Evolutionary conservation across 2,113 vertebrate genomes (phyloP).

Genomic region (Sciurus niger): DNA sequence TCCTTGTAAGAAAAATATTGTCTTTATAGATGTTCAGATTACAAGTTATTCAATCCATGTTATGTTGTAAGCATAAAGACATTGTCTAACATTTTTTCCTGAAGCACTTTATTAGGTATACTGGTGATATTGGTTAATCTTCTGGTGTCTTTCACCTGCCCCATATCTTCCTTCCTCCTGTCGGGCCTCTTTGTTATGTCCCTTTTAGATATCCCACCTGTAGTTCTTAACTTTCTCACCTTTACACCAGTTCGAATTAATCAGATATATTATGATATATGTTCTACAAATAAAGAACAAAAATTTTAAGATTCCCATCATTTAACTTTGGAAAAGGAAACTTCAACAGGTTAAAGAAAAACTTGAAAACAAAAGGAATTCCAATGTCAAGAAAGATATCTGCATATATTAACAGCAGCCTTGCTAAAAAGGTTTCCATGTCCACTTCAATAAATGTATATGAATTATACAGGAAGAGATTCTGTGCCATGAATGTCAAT

Average conservation of each 20-base stretch:
- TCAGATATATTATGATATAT: neutral
- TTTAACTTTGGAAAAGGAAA: slow-evolving; percentile 28
- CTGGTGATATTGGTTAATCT: neutral
- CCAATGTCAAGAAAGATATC: slow-evolving; percentile 30
- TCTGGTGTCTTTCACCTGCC: neutral
- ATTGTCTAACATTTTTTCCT: neutral
- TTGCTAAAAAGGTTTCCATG: slow-evolving; percentile 11
- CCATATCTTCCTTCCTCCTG: neutral
- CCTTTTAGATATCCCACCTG: neutral
- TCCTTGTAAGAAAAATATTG: slow-evolving; percentile 15
- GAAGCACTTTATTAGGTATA: neutral
- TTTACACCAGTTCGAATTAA: neutral
- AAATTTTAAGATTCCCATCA: neutral
- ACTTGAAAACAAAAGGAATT: slow-evolving; percentile 30
- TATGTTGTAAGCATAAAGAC: neutral
- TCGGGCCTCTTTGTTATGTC: neutral
- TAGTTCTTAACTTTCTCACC: neutral
- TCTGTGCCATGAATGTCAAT: neutral
- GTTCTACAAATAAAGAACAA: neutral
- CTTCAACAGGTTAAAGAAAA: slow-evolving; percentile 4
- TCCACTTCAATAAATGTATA: slow-evolving; percentile 9
- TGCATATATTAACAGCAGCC: neutral
- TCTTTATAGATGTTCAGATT: neutral
- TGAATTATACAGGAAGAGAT: slow-evolving; percentile 35
- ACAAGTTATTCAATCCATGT: neutral